Percentiles rank a stretch among this genome's conserved stretches.
phyloP scores from a whole-genome alignment of 2,113 vertebrate genomes.

The Argyrosomus japonicus region DNA sequence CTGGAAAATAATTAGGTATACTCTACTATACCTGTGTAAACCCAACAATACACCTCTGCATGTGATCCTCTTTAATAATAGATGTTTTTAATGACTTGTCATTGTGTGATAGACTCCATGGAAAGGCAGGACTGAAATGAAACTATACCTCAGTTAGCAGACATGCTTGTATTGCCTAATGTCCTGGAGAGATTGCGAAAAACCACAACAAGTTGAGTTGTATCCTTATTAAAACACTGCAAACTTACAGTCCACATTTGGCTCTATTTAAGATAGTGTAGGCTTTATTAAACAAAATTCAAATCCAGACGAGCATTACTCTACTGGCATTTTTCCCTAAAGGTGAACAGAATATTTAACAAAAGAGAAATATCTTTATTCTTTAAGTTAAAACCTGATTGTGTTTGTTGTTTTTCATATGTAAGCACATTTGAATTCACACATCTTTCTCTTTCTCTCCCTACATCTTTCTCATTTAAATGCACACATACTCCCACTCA shows the following conservation, averaged over 20 bases:
- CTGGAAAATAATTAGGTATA: too few species aligned
- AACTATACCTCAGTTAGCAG: background rate
- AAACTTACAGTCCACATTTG: background rate
- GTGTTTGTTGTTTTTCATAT: background rate
- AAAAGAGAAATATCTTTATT: background rate
- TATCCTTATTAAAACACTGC: background rate
- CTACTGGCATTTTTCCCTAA: background rate
- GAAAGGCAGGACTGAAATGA: background rate
- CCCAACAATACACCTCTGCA: background rate
- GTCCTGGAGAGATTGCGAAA: background rate
- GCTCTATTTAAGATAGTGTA: background rate
- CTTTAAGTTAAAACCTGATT: background rate
- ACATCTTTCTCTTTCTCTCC: background rate
- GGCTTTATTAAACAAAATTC: conserved; percentile 12
- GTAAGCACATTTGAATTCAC: conserved; percentile 5
- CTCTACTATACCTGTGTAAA: too few species aligned
- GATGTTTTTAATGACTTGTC: conserved; percentile 6
- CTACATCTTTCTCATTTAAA: conserved; percentile 9
- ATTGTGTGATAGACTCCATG: background rate
- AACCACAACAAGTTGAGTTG: background rate
- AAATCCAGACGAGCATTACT: background rate
- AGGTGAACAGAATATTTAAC: background rate
- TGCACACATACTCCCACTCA: background rate
- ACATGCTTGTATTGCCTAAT: background rate
- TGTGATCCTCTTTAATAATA: conserved; percentile 2